Evolutionary conservation across 2,797 vertebrate species (phyloP), one percentile per base, ranked within the genome.

Genomic region (Chelon labrosus): DNA sequence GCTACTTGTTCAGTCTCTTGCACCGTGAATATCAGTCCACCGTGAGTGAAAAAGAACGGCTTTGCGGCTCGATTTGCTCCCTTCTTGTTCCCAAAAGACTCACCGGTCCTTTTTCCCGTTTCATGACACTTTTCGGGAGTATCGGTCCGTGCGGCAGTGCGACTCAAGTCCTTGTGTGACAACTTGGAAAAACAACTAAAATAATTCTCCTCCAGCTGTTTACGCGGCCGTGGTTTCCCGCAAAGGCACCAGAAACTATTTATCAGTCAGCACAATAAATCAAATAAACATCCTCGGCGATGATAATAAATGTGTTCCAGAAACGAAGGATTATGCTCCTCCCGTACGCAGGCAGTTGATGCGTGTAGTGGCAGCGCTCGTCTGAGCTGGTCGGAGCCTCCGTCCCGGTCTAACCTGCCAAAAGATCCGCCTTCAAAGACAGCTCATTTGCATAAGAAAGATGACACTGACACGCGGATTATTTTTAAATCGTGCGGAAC

Each of bases 381-480:
- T 89, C 75, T 90, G 92, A 93, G 92, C 88, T 70, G 89, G 81
- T 91, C 85, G 63, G 83, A 88, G 89, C 81, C 89, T 86, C 86
- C 56, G 92, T 94, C 93, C 94, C 83, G 85, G 90, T 90, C 93
- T 91, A 93, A 94, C 92, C 94, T 94, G 94, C 95, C 91, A 93
- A 87, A 84, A 94, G 95, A 95, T 94, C 96, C 96, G 96, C 96
- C 97, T 97, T 91, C 95, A 95, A 93, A 96, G 94, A 94, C 96
- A 93, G 85, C 94, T 93, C 89, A 94, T 98, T 98, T 97, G 96
- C 97, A 98, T 98, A 95, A 97, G 95, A 98, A 99, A 97, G 96
- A 94, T 89, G 94, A 95, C 94, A 95, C 95, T 95, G 96, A 96
- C 96, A 96, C 95, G 95, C 94, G 92, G 94, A 96, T 97, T 96